phyloP scores from a whole-genome alignment of 1,140 invertebrate genomes.

The Hesperophylax magnus region DNA sequence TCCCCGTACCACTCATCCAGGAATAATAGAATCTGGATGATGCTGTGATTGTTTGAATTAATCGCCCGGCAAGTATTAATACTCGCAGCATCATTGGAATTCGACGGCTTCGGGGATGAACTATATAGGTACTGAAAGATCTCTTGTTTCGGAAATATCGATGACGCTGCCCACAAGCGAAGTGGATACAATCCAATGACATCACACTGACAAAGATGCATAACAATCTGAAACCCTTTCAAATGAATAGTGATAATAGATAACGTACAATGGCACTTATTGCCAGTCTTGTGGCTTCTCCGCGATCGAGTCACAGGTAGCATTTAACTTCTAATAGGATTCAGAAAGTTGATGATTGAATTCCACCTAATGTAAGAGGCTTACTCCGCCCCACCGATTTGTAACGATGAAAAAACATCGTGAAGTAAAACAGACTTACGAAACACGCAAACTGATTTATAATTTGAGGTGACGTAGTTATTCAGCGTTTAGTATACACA shows the following conservation, averaged over 20 bases:
- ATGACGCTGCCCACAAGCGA: no score
- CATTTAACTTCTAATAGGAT: not conserved
- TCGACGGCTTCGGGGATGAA: no score
- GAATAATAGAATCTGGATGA: not conserved
- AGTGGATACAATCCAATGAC: no score
- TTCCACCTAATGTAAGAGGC: not conserved
- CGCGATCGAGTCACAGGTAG: not conserved
- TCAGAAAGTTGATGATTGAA: slow-evolving; percentile 4
- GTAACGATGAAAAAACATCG: not conserved
- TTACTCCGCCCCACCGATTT: not conserved
- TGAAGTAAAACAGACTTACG: not conserved
- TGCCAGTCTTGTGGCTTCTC: not conserved
- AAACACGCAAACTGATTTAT: not conserved
- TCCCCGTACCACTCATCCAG: not conserved
- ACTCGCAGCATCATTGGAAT: not conserved
- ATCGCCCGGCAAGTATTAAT: not conserved
- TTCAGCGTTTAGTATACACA: not conserved
- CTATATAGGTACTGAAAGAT: no score
- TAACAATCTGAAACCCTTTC: no score
- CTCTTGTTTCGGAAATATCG: no score
- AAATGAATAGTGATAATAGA: no score
- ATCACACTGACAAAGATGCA: no score
- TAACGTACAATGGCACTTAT: no score
- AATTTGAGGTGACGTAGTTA: not conserved
- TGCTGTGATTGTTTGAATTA: slow-evolving; percentile 8